Base-by-base conservation (phyloP, 2,113 vertebrate species). In the Cochlearius cochlearius region DNA sequence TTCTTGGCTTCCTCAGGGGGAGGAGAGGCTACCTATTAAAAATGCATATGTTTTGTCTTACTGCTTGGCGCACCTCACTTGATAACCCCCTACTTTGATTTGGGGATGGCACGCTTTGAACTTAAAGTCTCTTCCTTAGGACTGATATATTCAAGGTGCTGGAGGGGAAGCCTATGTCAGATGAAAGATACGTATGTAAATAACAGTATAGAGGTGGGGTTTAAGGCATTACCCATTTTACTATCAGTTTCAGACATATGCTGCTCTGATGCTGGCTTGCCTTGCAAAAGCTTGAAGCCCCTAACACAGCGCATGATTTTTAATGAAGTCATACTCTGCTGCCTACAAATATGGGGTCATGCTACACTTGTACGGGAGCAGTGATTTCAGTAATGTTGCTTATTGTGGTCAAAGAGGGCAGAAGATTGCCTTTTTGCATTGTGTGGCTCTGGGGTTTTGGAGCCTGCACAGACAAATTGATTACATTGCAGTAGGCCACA, bases 31-130 rank as follows among this genome's bases (percentile, higher is more conserved):
- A 84, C 86, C 84, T 94, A 96, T 97, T 97, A 95, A 96, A 97
- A 96, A 95, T 96, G 94, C 91, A 74, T 95, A 94, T 94, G 90
- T 96, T 96, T 95, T 96, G 97, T 96, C 92, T 97, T 96, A 78
- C 72, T 69, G 88, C 93, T 73, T 49, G 91, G 83, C 38, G 4
- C 88, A 92, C 93, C 94, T 96, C 86, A 52, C 91, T 94, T 92
- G 94, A 92, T 96, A 95, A 89, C 85, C 68, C 79, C 93, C 83
- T 75, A 72, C 94, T 96, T 96, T 94, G 96, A 94, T 95, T 97
- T 86, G 87, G 89, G 71, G 87, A 93, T 93, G 96, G 90, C 82
- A 69, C 67, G 95, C 92, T 96, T 96, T 96, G 96, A 96, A 92
- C 89, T 96, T 92, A 82, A 92, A 94, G 85, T 90, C 91, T 95